Percentiles rank a stretch among this genome's conserved stretches.
phyloP scores from a whole-genome alignment of 2,888 invertebrate genomes.

The Achlya flavicornis region DNA sequence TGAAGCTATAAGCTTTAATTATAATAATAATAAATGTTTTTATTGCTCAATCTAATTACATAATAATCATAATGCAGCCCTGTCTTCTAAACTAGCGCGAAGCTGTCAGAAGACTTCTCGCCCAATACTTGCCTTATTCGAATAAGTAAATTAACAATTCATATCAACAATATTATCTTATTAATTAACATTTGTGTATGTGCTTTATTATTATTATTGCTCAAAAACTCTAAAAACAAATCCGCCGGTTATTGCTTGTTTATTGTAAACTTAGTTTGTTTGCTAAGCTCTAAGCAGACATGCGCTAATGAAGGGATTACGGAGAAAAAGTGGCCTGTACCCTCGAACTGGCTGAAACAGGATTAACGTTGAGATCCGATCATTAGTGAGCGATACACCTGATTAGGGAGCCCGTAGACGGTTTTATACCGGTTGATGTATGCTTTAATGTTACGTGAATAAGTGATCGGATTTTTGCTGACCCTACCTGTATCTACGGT shows the following conservation, averaged over 20 bases:
- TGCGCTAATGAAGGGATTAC: constrained; percentile 75
- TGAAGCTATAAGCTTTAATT: too few relatives aligned
- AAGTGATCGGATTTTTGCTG: constrained; percentile 34
- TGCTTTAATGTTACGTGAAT: constrained; percentile 50
- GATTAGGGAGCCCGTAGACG: constrained; percentile 58
- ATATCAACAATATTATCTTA: too few relatives aligned
- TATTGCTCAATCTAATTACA: too few relatives aligned
- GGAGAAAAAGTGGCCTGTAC: constrained; percentile 70
- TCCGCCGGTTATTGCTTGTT: constrained; percentile 8
- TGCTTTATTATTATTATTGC: too few relatives aligned
- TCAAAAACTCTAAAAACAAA: neutral
- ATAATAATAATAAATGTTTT: too few relatives aligned
- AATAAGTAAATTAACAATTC: too few relatives aligned
- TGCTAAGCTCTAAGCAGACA: constrained; percentile 58
- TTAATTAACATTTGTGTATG: too few relatives aligned
- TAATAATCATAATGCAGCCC: too few relatives aligned
- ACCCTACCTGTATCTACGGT: constrained; percentile 10
- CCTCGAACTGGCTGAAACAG: constrained; percentile 59
- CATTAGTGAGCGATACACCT: constrained; percentile 78
- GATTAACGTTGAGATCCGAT: constrained; percentile 71
- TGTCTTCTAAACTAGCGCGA: too few relatives aligned
- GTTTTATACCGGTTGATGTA: constrained; percentile 61
- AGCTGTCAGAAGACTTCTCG: too few relatives aligned
- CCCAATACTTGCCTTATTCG: too few relatives aligned
- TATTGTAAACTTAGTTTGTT: constrained; percentile 39